Evolutionary conservation across 2,888 invertebrate species (phyloP).

Genomic region (Caenorhabditis sinica): DNA sequence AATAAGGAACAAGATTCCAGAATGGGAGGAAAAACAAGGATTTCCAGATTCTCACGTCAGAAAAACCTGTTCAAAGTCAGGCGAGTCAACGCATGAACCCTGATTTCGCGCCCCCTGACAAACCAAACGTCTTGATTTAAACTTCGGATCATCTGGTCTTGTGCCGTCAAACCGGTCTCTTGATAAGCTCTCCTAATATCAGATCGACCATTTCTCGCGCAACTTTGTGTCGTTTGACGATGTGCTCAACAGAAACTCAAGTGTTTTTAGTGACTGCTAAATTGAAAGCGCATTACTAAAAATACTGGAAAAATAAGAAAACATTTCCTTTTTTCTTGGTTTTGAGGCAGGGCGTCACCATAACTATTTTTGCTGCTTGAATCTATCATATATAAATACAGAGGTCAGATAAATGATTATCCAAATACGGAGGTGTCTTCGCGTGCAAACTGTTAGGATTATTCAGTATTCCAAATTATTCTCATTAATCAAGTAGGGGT

Average conservation of each 20-base stretch:
- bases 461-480: not conserved
- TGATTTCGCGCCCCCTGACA: conserved; percentile 7
- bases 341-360: not conserved
- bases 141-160: conserved; percentile 51
- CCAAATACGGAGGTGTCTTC: conserved; percentile 10
- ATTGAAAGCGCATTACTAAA: conserved; percentile 29
- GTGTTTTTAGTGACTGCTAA: conserved; percentile 32
- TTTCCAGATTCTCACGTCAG: conserved; percentile 29
- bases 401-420: conserved; percentile 13
- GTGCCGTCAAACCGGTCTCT: conserved; percentile 36
- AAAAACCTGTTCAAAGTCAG: conserved; percentile 18
- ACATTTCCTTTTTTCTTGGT: conserved; percentile 1
- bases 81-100: conserved; percentile 31
- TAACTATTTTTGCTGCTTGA: not conserved
- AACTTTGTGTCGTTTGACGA: not conserved
- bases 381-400: not conserved
- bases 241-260: conserved; percentile 7
- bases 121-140: conserved; percentile 27
- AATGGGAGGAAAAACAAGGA: conserved; percentile 10
- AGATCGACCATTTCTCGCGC: conserved; percentile 44
- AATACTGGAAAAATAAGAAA: conserved; percentile 36
- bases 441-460: conserved; percentile 17
- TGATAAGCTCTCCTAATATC: conserved; percentile 37
- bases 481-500: conserved; percentile 33
- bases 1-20: not conserved